Conservation (phyloP, 2,888 invertebrate species). For the Gastrophysa polygoni region DNA sequence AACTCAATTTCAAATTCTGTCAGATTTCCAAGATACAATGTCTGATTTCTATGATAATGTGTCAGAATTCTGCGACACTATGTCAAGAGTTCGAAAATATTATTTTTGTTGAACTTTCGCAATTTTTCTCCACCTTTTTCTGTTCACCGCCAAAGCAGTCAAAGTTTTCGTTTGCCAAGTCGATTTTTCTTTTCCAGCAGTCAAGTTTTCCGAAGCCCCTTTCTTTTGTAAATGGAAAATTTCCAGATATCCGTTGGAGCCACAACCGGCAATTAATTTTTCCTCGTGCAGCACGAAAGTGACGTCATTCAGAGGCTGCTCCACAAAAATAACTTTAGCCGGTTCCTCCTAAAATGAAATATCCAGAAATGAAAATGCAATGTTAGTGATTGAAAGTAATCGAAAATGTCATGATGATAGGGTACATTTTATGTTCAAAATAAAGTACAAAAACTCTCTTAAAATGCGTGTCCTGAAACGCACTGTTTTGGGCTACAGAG, state of each 20-base stretch:
- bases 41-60: too few relatives aligned
- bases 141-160: conserved; percentile 39
- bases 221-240: conserved; percentile 51
- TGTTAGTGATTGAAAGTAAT: too few relatives aligned
- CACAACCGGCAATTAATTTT: conserved; percentile 52
- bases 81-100: too few relatives aligned
- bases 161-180: too few relatives aligned
- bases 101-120: conserved; percentile 2
- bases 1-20: conserved; percentile 3
- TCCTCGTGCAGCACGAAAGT: conserved; percentile 53
- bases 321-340: conserved; percentile 52
- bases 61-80: not conserved
- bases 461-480: too few relatives aligned
- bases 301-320: conserved; percentile 43
- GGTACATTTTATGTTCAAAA: too few relatives aligned
- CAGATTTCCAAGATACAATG: not conserved
- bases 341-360: conserved; percentile 51
- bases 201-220: conserved; percentile 41
- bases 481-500: too few relatives aligned
- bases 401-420: too few relatives aligned
- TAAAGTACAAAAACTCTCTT: too few relatives aligned
- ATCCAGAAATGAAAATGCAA: too few relatives aligned
- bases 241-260: conserved; percentile 48
- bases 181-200: conserved; percentile 33
- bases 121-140: conserved; percentile 38